Conservation (phyloP, 2,113 vertebrate species). For the Sapajus apella region DNA sequence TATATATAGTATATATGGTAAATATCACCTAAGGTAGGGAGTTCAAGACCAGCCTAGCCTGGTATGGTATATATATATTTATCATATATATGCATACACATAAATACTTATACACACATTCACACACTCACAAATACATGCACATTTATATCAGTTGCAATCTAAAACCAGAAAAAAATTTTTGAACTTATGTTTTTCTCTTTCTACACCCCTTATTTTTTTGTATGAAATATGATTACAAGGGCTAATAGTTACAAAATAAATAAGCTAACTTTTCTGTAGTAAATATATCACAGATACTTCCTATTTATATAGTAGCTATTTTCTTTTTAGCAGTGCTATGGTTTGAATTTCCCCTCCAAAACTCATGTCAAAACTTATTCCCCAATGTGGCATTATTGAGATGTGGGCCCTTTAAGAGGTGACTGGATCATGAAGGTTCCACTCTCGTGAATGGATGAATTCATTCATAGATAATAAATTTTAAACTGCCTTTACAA, state of each 20-base stretch:
- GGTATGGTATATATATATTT: too few relatives aligned
- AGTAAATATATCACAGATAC: not conserved
- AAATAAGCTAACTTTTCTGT: not conserved
- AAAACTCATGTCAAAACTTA: not conserved
- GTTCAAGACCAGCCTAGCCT: too few relatives aligned
- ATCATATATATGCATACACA: too few relatives aligned
- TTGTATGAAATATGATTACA: not conserved
- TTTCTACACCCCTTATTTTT: not conserved
- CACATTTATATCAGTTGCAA: not conserved
- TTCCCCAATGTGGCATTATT: not conserved
- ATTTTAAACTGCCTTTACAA: too few relatives aligned
- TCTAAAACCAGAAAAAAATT: constrained; percentile 36
- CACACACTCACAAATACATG: not conserved
- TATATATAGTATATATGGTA: too few relatives aligned
- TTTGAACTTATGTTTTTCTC: not conserved
- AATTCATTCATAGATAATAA: not conserved
- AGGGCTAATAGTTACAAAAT: not conserved
- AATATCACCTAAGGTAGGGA: too few relatives aligned
- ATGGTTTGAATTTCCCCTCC: not conserved
- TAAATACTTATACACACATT: not conserved
- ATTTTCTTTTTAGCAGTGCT: not conserved
- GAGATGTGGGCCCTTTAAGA: not conserved
- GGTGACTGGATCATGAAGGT: not conserved
- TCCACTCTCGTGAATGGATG: not conserved
- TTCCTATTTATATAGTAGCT: not conserved